Evolutionary conservation across 2,797 vertebrate species (phyloP).

Genomic region (Chanos chanos): DNA sequence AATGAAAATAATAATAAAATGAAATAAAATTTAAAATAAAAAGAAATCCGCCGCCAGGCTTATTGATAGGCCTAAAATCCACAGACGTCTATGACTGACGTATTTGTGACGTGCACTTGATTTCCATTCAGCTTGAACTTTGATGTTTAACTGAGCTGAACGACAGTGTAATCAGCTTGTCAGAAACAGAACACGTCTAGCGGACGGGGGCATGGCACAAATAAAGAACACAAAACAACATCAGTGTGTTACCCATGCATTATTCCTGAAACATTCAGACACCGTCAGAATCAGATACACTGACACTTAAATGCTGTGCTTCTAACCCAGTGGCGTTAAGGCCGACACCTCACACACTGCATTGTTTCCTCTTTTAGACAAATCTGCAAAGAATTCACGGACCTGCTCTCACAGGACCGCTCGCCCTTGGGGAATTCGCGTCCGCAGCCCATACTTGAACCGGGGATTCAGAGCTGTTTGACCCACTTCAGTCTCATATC

Average conservation of each 20-base stretch:
- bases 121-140: slow-evolving; percentile 11
- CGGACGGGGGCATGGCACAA: slow-evolving; percentile 7
- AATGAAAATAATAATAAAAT: not conserved
- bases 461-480: slow-evolving; percentile 98
- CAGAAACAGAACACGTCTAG: slow-evolving; percentile 1
- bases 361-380: slow-evolving; percentile 78
- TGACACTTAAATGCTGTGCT: slow-evolving; percentile 27
- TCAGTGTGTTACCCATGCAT: slow-evolving; percentile 22
- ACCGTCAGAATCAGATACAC: slow-evolving; percentile 29
- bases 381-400: slow-evolving; percentile 99
- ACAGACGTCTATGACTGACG: not conserved
- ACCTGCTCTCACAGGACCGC: slow-evolving; percentile 99
- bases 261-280: slow-evolving; percentile 22
- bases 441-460: slow-evolving; percentile 96
- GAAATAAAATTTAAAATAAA: not conserved
- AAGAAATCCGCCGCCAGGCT: not conserved
- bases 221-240: slow-evolving; percentile 4
- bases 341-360: slow-evolving; percentile 36
- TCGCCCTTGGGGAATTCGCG: slow-evolving; percentile 96
- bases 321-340: slow-evolving; percentile 26
- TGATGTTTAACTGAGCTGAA: not conserved
- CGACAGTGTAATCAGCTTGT: slow-evolving; percentile 7
- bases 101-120: not conserved
- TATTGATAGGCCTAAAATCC: not conserved
- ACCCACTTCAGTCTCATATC: slow-evolving; percentile 99